Evolutionary conservation across 2,888 invertebrate genomes (phyloP), one percentile per base, ranked within the genome.

Genomic region (Aricia artaxerxes): DNA sequence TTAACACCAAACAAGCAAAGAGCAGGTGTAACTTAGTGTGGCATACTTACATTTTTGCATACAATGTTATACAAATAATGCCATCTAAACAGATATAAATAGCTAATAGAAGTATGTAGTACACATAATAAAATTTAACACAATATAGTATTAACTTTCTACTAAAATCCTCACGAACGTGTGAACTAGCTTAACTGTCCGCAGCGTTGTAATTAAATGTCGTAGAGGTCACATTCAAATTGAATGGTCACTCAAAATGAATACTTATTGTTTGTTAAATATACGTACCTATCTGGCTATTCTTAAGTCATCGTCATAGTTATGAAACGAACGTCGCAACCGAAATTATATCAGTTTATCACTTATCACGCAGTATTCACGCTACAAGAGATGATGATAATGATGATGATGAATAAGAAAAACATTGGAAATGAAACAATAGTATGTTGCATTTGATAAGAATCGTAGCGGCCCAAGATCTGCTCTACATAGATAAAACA

Each of bases 381-480:
- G 49, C 49, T 49, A 49, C 49, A 49, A 49, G 9, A 49, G 49
- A 49, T 49, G 49, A 11, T 44, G 44, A 44, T 44, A 7, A 40
- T 40, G 35, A 38, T 38, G 35, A 38, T 44, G 6, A 44, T 44
- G 44, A 49, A 49, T 49, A 9, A 49, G 49, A 49, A 49, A 69
- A 69, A 69, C 69, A 35, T 11, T 35, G 13, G 69, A 69, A 69
- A 69, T 69, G 13, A 38, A 69, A 69, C 69, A 69, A 69, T 69
- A 69, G 69, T 16, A 38, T 38, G 35, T 69, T 69, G 35, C 35
- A 64, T 24, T 64, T 69, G 75, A 75, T 75, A 75, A 75, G 49
- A 75, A 75, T 75, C 44, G 75, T 49, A 44, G 31, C 49, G 49
- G 75, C 44, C 75, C 31, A 49, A 75, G 75, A 75, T 75, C 49